phyloP scores from a whole-genome alignment of 30 jellyfish, hydroid and myxozoan species.

The Aurelia sp. region DNA sequence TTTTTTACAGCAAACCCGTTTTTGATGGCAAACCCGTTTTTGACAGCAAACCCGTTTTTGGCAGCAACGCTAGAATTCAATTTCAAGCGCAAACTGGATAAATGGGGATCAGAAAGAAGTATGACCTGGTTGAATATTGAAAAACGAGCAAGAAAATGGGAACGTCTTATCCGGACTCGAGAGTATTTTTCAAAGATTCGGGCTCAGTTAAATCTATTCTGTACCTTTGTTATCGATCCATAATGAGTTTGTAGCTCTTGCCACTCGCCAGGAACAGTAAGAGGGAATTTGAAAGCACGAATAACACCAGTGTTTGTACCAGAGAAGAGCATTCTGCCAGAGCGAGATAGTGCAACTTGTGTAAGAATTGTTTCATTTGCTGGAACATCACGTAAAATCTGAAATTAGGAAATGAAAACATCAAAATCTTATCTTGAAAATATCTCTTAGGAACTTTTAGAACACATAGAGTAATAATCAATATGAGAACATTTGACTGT shows the following conservation, averaged over 20 bases:
- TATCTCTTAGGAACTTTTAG: no score
- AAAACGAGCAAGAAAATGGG: not conserved
- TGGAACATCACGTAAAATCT: conserved; percentile 98
- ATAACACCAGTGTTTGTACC: conserved; percentile 91
- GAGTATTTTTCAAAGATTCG: not conserved
- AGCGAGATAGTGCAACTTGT: conserved; percentile 95
- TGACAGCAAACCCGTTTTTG: no score
- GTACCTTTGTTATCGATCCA: conserved; percentile 94
- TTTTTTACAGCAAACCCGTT: no score
- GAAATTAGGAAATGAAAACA: not conserved
- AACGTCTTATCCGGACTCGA: not conserved
- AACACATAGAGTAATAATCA: no score
- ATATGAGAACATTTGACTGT: no score
- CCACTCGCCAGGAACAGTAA: conserved; percentile 99
- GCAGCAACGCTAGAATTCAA: no score
- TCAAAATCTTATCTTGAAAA: not conserved
- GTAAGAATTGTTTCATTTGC: conserved; percentile 83
- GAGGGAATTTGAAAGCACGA: conserved; percentile 94
- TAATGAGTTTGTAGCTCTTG: conserved; percentile 94
- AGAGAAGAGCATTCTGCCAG: conserved; percentile 97
- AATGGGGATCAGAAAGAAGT: no score
- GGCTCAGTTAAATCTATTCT: not conserved
- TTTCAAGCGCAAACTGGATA: no score
- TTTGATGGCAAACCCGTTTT: no score
- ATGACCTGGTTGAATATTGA: no score